Evolutionary conservation across 2,113 vertebrate genomes (phyloP), one percentile per base, ranked within the genome.

Genomic region (Gasterosteus nipponicus): DNA sequence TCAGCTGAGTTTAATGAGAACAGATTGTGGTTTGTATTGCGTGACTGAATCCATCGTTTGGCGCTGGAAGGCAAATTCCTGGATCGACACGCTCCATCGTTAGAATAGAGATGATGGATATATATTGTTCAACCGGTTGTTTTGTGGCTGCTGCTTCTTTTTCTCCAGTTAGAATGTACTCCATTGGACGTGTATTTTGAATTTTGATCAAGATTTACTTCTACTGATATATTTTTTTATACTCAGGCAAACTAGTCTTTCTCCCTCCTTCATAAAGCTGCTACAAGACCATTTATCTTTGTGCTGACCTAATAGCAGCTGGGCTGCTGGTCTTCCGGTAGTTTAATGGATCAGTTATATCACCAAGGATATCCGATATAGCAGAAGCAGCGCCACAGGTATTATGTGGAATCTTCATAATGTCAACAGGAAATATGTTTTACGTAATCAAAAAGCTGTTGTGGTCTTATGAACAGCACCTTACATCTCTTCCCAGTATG

Each of bases 1-100:
- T 92, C 87, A 91, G 86, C 89, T 89, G 91, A 84, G 79, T 62
- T 70, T 49, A 76, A 73, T 85, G 86, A 69, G 83, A 83, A 83
- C 29, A 59, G 57, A 67, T 44, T 74, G 65, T 57, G 73, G 58
- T 84, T 81, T 80, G 61, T 82, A 39, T 77, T 75, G 57, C 74
- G 66, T 85, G 76, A 79, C 73, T 56, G 67, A 76, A 89, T 86
- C 75, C 73, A 81, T 84, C 10, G 3, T 74, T 84, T 75, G 59
- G 63, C 78, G 63, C 83, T 75, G 4, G 47, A 81, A 62, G 81
- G 82, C 76, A 88, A 82, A 89, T 88, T 86, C 81, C 29, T 67
- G 35, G 22, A 77, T 70, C 65, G 86, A 64, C 38, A 54, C 65
- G 29, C 60, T 79, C 59, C 10, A 42, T 47, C 2, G 46, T 47